A percentile compares a stretch with the other conserved stretches of the same genome.
Evolutionary conservation across 53 echinoderm and acorn worm genomes (phyloP).

Genomic region (Hippasteria phrygiana): DNA sequence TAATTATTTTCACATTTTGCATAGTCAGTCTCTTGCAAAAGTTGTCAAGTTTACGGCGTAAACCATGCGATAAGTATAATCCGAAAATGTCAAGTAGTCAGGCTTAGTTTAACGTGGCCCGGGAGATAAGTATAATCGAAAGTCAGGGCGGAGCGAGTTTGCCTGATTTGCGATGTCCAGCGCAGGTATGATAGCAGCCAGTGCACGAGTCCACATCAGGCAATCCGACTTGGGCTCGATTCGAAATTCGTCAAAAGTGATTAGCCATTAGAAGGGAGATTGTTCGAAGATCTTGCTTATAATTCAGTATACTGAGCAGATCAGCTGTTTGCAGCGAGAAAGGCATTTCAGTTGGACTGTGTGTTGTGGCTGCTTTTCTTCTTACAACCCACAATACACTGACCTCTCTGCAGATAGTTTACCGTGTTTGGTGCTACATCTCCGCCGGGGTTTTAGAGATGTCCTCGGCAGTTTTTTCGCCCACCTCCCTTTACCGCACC

Average conservation of each 20-base stretch:
- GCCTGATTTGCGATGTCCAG: neutral
- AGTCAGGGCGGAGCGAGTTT: neutral
- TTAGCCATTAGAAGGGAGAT: neutral
- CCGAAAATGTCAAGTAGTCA: neutral
- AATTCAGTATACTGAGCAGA: neutral
- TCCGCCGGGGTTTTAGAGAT: too few species aligned
- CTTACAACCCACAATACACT: too few species aligned
- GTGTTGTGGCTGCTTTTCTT: too few species aligned
- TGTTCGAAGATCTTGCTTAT: neutral
- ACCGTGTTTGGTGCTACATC: too few species aligned
- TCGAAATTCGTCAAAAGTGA: neutral
- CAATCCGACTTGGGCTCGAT: neutral
- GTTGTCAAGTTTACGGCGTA: neutral
- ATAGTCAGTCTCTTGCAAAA: constrained; percentile 2
- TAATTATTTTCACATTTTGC: constrained; percentile 14
- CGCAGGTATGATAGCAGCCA: too few species aligned
- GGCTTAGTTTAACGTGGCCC: neutral
- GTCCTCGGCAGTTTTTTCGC: too few species aligned
- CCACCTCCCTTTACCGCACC: too few species aligned
- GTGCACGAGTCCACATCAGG: neutral
- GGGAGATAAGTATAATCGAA: neutral
- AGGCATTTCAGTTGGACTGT: too few species aligned
- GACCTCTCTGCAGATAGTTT: too few species aligned
- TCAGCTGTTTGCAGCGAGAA: too few species aligned
- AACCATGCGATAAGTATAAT: neutral